Base-by-base conservation (phyloP, 2,888 invertebrate genomes). In the Vanessa cardui region DNA sequence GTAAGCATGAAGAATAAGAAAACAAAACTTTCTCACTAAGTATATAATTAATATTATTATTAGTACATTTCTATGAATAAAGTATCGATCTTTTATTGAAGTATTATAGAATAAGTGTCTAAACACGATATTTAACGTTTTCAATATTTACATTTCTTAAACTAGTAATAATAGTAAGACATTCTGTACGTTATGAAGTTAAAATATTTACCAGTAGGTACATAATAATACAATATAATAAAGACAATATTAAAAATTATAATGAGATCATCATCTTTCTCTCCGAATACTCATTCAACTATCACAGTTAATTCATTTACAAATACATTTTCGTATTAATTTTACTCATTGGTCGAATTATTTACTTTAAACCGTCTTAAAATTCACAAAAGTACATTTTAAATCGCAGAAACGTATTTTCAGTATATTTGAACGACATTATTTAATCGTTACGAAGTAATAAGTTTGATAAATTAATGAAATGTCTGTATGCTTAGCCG, bases 281-380 rank as follows among this genome's bases (percentile, higher is more conserved):
- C 73, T 73, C 62, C 70, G 62, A 72, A 77, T 76, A 75, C 74
- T 77, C 80, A 74, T 78, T 83, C 84, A 85, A 26, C 89, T 91
- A 91, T 91, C 90, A 91, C 90, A 91, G 90, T 84, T 89, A 85
- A 85, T 83, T 83, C 82, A 85, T 88, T 85, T 88, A 89, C 82
- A 86, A 81, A 78, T 84, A 84, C 74, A 58, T 77, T 86, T 82
- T 85, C 83, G 83, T 78, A 83, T 79, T 80, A 75, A 77, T 63
- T 83, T 82, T 80, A 80, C 74, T 78, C 75, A 76, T 88, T 89
- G 88, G 88, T 89, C 88, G 78, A 81, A 83, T 80, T 80, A 45
- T 78, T 72, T 76, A 73, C 72, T 64, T 70, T 63, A 58, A 69
- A 64, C 62, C 39, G 33, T 39, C 33, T 56, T 56, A 33, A 33